phyloP scores from a whole-genome alignment of 2,113 vertebrate genomes.

The Sander vitreus region DNA sequence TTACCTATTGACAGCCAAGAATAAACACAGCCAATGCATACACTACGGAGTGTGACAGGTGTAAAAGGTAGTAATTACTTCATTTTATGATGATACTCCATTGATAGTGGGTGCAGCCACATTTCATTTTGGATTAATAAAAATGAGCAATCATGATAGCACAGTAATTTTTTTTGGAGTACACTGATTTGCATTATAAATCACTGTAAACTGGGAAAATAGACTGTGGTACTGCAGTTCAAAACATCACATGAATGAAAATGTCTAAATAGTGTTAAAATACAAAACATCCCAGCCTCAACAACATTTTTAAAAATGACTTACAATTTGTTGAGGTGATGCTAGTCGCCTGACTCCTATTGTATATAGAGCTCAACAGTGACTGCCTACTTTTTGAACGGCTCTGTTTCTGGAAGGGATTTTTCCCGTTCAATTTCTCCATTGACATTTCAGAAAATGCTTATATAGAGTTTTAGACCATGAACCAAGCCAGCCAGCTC shows the following conservation, averaged over 20 bases:
- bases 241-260: neutral
- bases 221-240: neutral
- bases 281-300: neutral
- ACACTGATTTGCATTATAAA: neutral
- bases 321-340: too few species aligned
- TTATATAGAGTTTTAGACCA: too few species aligned
- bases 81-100: neutral
- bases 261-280: neutral
- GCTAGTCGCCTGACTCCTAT: neutral
- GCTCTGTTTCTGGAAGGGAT: too few species aligned
- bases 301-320: neutral
- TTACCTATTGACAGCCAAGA: neutral
- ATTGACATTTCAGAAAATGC: too few species aligned
- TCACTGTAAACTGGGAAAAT: neutral
- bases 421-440: too few species aligned
- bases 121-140: neutral
- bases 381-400: too few species aligned
- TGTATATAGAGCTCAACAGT: neutral
- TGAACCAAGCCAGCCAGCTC: too few species aligned
- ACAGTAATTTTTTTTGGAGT: neutral
- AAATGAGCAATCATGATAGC: neutral
- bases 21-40: neutral
- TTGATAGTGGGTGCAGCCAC: slow-evolving; percentile 1
- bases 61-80: neutral
- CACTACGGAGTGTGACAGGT: neutral